Base-by-base conservation (phyloP, 1,140 invertebrate genomes). In the Venturia canescens region DNA sequence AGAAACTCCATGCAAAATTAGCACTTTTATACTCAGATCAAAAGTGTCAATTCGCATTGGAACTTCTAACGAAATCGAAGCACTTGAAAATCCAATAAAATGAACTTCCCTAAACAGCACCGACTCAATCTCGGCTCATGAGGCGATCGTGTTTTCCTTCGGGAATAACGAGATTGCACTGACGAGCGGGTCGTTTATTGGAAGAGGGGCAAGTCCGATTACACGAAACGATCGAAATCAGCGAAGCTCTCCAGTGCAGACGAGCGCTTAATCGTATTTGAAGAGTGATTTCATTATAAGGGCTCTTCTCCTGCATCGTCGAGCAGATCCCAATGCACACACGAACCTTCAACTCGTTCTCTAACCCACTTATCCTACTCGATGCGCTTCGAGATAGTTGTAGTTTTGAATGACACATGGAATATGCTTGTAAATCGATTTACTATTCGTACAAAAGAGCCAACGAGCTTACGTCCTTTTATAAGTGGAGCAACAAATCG, bases 241-340 rank as follows among this genome's bases (percentile, higher is more conserved):
- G 67, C n/a, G 67, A 70, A 70, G 29, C 67, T 70, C 67, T 31
- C 67, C 31, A 70, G 38, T 70, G n/a, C n/a, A 38, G 27, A 21
- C 11, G 67, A 70, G 67, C 15, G 6, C 67, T 70, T 70, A 70
- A 70, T 70, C 67, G 67, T 70, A 70, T 70, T 70, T 70, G 31
- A 6, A 70, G 27, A 38, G 18, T 70, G 27, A 70, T 70, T 70
- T 31, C 31, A 70, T 70, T 70, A 70, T 4, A 11, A 31, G 27
- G 31, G 67, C 7, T 27, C 11, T 29, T 70, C 67, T 70, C 31
- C 11, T 69, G 27, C 66, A 16, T 27, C 31, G 16, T 18, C 66
- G 66, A 29, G 1, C 23, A 31, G 27, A 15, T 69, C 66, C 1
- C 38, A 6, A 31, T 70, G 26, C n/a, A 31, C n/a, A n/a, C 38